Percentiles rank a stretch among this genome's conserved stretches.
These are phyloP conservation scores for Tryphoninae sp. DNA, from an alignment of 2,888 invertebrate genomes.

Conservation along the genomic window DNA sequence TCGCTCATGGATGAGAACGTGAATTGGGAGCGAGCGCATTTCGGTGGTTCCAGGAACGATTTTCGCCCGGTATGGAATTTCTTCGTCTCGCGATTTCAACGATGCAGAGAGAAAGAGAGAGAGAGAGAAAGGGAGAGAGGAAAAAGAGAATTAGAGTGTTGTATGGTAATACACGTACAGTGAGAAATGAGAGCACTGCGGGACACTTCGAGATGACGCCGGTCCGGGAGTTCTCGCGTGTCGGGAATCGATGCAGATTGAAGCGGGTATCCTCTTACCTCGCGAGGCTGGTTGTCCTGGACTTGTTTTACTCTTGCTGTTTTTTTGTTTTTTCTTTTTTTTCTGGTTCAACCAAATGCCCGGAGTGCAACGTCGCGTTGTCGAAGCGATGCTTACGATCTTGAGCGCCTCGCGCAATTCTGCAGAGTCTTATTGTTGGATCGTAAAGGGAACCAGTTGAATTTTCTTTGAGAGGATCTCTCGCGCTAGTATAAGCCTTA, in stretches of 20 bases:
- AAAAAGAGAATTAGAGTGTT: background rate
- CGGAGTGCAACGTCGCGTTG: constrained; percentile 36
- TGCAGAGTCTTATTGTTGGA: constrained; percentile 66
- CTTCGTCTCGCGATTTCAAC: constrained; percentile 4
- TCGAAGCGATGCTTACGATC: constrained; percentile 43
- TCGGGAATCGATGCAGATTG: constrained; percentile 53
- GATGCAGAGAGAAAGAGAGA: background rate
- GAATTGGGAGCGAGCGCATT: constrained; percentile 49
- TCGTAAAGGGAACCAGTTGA: constrained; percentile 69
- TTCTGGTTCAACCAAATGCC: constrained; percentile 22
- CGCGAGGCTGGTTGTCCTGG: constrained; percentile 4
- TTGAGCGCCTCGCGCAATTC: constrained; percentile 45
- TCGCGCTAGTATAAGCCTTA: constrained; percentile 68
- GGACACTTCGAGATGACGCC: constrained; percentile 31
- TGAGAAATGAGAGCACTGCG: constrained; percentile 20
- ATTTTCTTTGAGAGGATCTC: constrained; percentile 65
- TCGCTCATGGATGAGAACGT: constrained; percentile 9
- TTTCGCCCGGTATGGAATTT: constrained; percentile 2
- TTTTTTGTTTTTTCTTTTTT: constrained; percentile 27
- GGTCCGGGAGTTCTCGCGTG: constrained; percentile 56
- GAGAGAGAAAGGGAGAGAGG: background rate
- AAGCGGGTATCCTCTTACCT: constrained; percentile 43
- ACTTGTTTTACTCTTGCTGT: background rate
- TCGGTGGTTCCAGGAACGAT: constrained; percentile 35
- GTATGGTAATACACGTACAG: constrained; percentile 5